These are phyloP conservation scores for Euphydryas editha DNA, from an alignment of 2,888 invertebrate species.

Conservation along the genomic window DNA sequence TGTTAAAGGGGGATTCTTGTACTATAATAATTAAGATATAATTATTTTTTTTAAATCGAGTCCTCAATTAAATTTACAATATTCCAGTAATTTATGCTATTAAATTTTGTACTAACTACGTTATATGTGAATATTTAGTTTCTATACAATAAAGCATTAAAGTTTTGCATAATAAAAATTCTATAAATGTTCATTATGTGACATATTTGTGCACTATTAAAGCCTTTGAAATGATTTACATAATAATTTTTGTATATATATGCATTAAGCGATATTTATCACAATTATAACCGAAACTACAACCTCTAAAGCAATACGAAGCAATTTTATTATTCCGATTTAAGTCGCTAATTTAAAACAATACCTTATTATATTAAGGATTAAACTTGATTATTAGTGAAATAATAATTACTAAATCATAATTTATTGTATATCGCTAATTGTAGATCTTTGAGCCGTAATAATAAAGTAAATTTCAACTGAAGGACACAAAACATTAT, in stretches of 20 bases:
- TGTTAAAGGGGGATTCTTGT: neutral
- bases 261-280: constrained; percentile 74
- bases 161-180: constrained; percentile 43
- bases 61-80: constrained; percentile 10
- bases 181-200: constrained; percentile 50
- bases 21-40: neutral
- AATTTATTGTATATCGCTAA: neutral
- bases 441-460: neutral
- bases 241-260: constrained; percentile 57
- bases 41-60: neutral
- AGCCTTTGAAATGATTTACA: constrained; percentile 62
- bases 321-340: constrained; percentile 10
- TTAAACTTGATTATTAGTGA: neutral
- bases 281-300: constrained; percentile 69
- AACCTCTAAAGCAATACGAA: constrained; percentile 46
- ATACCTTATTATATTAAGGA: neutral
- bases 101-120: constrained; percentile 46
- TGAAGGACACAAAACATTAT: constrained; percentile 22
- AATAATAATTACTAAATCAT: constrained; percentile 1
- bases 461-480: constrained; percentile 3
- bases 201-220: constrained; percentile 76
- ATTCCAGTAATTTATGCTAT: constrained; percentile 20
- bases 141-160: constrained; percentile 44
- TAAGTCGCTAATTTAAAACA: constrained; percentile 2
- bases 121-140: constrained; percentile 47